A percentile compares a stretch with the other conserved stretches of the same genome.
Conservation (phyloP, 2,113 vertebrate species). For the Cynopterus brachyotis region DNA sequence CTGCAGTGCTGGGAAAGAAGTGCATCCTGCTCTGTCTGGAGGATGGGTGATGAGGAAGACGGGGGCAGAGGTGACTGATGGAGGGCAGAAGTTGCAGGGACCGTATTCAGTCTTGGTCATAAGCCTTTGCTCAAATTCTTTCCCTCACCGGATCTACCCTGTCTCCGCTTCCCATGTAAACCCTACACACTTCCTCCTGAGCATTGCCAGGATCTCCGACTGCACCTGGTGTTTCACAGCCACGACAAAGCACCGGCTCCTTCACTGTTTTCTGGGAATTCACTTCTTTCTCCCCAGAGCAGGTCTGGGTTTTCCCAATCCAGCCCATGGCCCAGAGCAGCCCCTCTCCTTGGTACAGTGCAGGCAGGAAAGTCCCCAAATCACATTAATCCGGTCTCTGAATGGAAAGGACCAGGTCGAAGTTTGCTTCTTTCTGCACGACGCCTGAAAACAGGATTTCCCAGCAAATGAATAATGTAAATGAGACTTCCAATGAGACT, state of each 20-base stretch:
- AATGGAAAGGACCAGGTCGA: neutral
- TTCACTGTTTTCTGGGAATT: neutral
- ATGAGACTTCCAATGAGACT: constrained; percentile 28
- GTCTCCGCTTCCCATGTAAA: neutral
- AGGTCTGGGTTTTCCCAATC: neutral
- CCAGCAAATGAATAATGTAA: constrained; percentile 44
- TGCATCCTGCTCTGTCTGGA: neutral
- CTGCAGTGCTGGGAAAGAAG: neutral
- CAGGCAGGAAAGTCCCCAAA: neutral
- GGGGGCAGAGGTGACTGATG: neutral
- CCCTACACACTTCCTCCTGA: neutral
- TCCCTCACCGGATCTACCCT: too few relatives aligned
- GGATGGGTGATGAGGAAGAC: neutral
- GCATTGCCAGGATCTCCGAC: neutral
- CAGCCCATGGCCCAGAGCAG: neutral
- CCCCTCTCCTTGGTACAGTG: neutral
- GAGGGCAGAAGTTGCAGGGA: neutral
- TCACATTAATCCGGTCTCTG: neutral
- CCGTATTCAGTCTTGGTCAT: neutral
- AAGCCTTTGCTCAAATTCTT: neutral
- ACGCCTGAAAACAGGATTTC: constrained; percentile 9
- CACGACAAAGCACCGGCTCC: neutral
- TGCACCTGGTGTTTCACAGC: neutral
- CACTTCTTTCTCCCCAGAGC: neutral
- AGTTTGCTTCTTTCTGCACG: neutral